Evolutionary conservation across 2,888 invertebrate species (phyloP).

Genomic region (Isotomurus palustris): DNA sequence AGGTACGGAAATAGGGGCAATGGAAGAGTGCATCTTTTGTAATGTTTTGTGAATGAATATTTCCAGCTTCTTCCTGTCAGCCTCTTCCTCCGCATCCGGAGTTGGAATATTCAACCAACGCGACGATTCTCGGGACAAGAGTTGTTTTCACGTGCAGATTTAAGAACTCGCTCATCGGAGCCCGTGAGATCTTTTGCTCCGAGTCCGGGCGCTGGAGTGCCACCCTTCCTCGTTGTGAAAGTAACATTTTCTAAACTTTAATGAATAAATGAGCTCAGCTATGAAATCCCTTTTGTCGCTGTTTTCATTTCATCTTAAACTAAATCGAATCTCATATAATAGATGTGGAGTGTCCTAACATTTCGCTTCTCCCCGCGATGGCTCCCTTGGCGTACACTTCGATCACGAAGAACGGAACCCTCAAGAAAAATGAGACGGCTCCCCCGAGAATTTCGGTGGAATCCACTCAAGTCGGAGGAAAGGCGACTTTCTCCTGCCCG

Average conservation of each 20-base stretch:
- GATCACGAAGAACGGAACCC: conserved; percentile 33
- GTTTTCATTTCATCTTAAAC: neutral
- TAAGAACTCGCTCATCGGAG: conserved; percentile 73
- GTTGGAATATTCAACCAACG: no score
- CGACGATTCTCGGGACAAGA: conserved; percentile 67
- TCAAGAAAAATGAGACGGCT: conserved; percentile 53
- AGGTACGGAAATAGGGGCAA: no score
- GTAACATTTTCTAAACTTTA: conserved; percentile 57
- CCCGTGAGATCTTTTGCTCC: conserved; percentile 65
- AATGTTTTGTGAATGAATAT: no score
- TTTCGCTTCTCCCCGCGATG: conserved; percentile 40
- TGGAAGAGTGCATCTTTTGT: no score
- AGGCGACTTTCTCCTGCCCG: conserved; percentile 73
- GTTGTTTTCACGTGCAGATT: conserved; percentile 71
- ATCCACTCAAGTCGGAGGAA: conserved; percentile 73
- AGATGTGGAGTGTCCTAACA: conserved; percentile 43
- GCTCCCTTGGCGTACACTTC: conserved; percentile 31
- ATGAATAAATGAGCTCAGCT: neutral
- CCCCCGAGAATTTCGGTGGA: conserved; percentile 58
- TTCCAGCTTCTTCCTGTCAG: no score
- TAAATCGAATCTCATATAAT: no score
- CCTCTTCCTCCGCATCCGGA: no score
- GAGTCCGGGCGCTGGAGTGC: conserved; percentile 83
- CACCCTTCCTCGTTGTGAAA: conserved; percentile 74
- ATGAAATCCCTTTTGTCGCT: neutral